Evolutionary conservation across 2,888 invertebrate genomes (phyloP).

Genomic region (Seira ritae): DNA sequence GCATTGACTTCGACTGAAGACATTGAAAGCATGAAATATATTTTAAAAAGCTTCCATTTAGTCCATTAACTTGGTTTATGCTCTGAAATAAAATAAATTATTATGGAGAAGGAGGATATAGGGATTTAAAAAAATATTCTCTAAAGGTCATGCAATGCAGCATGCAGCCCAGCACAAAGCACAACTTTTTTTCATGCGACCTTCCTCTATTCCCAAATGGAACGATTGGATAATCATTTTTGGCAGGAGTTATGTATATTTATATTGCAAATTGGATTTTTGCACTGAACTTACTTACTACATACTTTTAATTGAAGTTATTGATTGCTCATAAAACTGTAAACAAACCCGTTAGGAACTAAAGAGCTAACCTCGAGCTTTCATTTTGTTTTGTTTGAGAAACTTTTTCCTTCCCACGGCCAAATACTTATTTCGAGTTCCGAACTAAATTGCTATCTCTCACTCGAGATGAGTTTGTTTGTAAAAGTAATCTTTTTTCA

Average conservation of each 20-base stretch:
- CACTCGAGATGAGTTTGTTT: neutral
- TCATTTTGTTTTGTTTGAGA: constrained; percentile 16
- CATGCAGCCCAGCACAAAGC: too few species aligned
- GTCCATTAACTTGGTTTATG: neutral
- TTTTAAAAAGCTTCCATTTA: neutral
- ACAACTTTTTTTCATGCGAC: neutral
- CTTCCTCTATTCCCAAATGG: constrained; percentile 4
- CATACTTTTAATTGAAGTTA: neutral
- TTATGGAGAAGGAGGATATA: neutral
- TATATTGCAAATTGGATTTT: too few species aligned
- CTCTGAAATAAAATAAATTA: constrained; percentile 7
- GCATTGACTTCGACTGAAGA: constrained; percentile 7
- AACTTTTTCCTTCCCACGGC: neutral
- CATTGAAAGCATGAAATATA: constrained; percentile 6
- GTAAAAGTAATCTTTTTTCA: constrained; percentile 15
- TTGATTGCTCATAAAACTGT: neutral
- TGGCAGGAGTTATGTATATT: neutral
- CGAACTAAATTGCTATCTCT: constrained; percentile 1
- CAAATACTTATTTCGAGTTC: neutral
- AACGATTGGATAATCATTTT: neutral
- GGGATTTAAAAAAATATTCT: constrained; percentile 16
- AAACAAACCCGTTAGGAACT: neutral
- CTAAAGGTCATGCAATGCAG: constrained; percentile 4
- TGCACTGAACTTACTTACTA: too few species aligned
- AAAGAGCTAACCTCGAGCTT: neutral